phyloP scores from a whole-genome alignment of 2,888 invertebrate species.

The Nipponacmea schrenckii region DNA sequence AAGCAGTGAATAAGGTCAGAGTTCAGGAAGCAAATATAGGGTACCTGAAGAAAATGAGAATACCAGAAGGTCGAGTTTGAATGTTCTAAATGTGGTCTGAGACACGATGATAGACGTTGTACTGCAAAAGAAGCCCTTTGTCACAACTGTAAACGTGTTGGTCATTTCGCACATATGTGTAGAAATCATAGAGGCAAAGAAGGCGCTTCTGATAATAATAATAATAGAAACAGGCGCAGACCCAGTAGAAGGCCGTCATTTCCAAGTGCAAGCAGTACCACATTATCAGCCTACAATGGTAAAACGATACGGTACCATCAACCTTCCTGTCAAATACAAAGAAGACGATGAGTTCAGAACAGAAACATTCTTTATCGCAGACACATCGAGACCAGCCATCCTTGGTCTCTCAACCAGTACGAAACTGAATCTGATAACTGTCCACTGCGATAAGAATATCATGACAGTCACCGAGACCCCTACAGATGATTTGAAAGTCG shows the following conservation, averaged over 20 bases:
- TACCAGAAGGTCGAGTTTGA: not conserved
- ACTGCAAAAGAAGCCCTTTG: not conserved
- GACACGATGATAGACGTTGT: not conserved
- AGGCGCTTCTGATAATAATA: not conserved
- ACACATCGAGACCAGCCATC: not conserved
- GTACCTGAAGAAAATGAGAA: not conserved
- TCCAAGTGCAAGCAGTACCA: not conserved
- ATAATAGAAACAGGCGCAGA: not conserved
- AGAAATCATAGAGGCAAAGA: not conserved
- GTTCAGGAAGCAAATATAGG: not conserved
- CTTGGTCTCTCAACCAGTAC: not conserved
- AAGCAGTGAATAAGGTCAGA: not conserved
- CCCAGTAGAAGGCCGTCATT: not conserved
- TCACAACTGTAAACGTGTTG: not conserved
- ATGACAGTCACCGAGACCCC: not conserved
- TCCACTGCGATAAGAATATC: not conserved
- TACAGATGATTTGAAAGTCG: not conserved
- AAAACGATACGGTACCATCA: not conserved
- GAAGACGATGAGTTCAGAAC: not conserved
- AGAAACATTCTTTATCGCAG: not conserved
- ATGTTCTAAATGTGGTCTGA: not conserved
- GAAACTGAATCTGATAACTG: not conserved
- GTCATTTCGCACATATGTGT: not conserved
- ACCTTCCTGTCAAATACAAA: not conserved
- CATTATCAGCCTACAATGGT: not conserved